Percentiles rank a stretch among this genome's conserved stretches.
These are phyloP conservation scores for Brachypterus glaber DNA, from an alignment of 2,888 invertebrate species.

Conservation along the genomic window DNA sequence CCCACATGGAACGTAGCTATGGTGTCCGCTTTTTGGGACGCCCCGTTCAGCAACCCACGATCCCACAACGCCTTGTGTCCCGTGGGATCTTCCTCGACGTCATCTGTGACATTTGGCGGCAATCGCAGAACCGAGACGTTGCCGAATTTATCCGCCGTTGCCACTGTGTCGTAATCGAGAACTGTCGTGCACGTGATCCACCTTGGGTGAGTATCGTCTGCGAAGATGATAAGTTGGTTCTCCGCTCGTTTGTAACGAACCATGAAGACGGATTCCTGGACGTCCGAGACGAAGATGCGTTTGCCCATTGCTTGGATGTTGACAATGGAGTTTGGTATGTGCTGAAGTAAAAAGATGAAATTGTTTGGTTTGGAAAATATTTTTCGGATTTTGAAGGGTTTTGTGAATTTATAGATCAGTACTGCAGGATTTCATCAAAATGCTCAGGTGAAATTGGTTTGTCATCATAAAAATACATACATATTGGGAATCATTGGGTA, in stretches of 20 bases:
- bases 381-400: not conserved
- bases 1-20: conserved; percentile 92
- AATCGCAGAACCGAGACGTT: conserved; percentile 78
- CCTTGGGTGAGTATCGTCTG: conserved; percentile 94
- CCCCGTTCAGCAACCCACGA: conserved; percentile 60
- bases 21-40: conserved; percentile 94
- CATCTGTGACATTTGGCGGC: conserved; percentile 87
- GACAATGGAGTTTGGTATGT: conserved; percentile 91
- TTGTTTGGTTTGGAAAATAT: not conserved
- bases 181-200: conserved; percentile 91
- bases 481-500: too few relatives aligned
- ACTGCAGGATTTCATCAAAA: conserved; percentile 31
- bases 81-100: conserved; percentile 98
- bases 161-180: conserved; percentile 93
- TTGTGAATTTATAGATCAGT: conserved; percentile 29
- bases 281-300: conserved; percentile 89
- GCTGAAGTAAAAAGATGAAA: conserved; percentile 44
- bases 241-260: conserved; percentile 90
- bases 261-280: conserved; percentile 95
- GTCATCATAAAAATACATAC: conserved; percentile 8
- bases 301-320: conserved; percentile 91
- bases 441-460: conserved; percentile 3
- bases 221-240: conserved; percentile 96
- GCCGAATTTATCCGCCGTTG: conserved; percentile 96
- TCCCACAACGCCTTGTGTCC: conserved; percentile 97